Conservation (phyloP, 2,888 invertebrate genomes). For the Dione vanillae region DNA sequence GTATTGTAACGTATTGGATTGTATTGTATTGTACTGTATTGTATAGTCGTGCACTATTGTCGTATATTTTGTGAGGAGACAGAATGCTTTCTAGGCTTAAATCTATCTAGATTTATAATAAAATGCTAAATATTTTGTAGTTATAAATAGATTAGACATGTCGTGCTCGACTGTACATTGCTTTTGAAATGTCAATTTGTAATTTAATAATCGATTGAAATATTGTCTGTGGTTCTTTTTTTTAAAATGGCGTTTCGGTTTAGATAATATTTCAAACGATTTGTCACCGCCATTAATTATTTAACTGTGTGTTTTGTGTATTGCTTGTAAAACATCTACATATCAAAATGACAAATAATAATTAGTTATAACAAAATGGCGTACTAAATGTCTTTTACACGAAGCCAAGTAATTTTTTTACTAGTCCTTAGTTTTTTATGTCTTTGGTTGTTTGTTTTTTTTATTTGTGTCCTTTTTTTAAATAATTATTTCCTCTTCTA, state of each 20-base stretch:
- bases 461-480: constrained; percentile 12
- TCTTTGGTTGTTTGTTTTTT: constrained; percentile 27
- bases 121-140: constrained; percentile 46
- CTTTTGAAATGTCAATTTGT: constrained; percentile 62
- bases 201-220: constrained; percentile 29
- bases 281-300: constrained; percentile 34
- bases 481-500: constrained; percentile 35
- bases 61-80: constrained; percentile 65
- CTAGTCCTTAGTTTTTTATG: constrained; percentile 51
- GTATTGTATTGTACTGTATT: constrained; percentile 43
- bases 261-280: constrained; percentile 35
- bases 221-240: constrained; percentile 28
- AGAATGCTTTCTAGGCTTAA: constrained; percentile 67
- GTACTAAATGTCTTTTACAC: constrained; percentile 38
- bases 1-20: constrained; percentile 48
- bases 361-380: constrained; percentile 44
- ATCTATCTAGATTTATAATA: constrained; percentile 55
- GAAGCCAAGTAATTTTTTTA: constrained; percentile 29
- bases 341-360: constrained; percentile 81
- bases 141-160: constrained; percentile 49
- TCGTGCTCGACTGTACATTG: constrained; percentile 65
- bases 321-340: constrained; percentile 66
- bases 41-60: constrained; percentile 69
- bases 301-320: constrained; percentile 48
- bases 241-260: constrained; percentile 8